These are phyloP conservation scores for Nautilus pompilius DNA, from an alignment of 1,140 invertebrate genomes.

Conservation along the genomic window DNA sequence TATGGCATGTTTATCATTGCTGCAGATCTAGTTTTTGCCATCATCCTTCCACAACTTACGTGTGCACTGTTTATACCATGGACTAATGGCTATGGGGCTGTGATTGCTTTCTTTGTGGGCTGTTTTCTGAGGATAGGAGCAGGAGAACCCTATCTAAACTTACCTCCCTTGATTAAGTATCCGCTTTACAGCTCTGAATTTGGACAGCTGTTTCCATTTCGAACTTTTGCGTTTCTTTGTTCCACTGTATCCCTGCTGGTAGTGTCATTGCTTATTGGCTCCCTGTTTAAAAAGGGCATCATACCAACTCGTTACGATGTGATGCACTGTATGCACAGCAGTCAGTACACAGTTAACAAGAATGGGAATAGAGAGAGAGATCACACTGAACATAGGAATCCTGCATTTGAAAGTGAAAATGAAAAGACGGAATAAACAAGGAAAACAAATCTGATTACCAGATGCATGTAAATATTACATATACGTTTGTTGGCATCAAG, in stretches of 20 bases:
- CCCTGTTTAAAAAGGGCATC: no score
- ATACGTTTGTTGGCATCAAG: no score
- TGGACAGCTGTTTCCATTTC: constrained; percentile 42
- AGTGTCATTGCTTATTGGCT: no score
- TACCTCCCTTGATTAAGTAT: constrained; percentile 39
- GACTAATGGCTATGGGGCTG: constrained; percentile 35
- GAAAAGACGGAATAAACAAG: no score
- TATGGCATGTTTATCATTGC: constrained; percentile 49
- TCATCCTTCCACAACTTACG: constrained; percentile 45
- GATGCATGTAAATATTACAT: no score
- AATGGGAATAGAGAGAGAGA: no score
- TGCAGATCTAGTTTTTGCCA: constrained; percentile 50
- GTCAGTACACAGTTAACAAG: no score
- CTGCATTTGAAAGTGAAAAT: no score
- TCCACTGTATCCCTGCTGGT: constrained; percentile 25
- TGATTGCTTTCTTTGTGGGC: constrained; percentile 32
- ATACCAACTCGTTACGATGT: no score
- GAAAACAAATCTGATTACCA: no score
- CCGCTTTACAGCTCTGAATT: constrained; percentile 27
- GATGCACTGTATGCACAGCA: no score
- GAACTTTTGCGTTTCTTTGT: constrained; percentile 35
- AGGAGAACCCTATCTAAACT: constrained; percentile 33
- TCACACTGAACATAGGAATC: no score
- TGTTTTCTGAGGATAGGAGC: constrained; percentile 39
- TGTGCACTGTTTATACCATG: constrained; percentile 35